Conservation (phyloP, 2,888 invertebrate genomes). For the Amphipoea lucens region DNA sequence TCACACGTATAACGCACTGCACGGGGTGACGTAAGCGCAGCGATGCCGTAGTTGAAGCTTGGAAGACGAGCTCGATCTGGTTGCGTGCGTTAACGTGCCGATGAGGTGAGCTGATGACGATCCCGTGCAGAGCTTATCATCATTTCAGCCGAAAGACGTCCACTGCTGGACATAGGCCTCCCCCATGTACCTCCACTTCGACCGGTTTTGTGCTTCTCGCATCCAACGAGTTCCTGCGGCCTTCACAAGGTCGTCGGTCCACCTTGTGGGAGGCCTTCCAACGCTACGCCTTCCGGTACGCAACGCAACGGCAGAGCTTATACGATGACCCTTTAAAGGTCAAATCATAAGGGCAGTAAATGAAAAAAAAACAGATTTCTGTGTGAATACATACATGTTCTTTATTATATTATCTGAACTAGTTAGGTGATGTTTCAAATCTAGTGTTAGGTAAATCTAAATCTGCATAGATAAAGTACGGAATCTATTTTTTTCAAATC, state of each 20-base stretch:
- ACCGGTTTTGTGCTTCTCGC: no score
- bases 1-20: background rate
- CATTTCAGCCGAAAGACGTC: no score
- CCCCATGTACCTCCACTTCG: no score
- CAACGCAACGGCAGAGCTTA: no score
- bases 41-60: background rate
- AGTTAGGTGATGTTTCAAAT: conserved; percentile 51
- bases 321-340: background rate
- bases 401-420: conserved; percentile 59
- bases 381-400: conserved; percentile 59
- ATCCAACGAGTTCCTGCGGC: no score
- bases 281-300: no score
- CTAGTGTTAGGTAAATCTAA: conserved; percentile 56
- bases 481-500: conserved; percentile 56
- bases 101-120: background rate
- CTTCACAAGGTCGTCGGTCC: no score
- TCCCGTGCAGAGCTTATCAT: background rate
- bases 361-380: conserved; percentile 31
- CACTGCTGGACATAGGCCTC: no score
- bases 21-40: background rate
- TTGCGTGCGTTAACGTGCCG: background rate
- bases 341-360: background rate
- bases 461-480: conserved; percentile 52
- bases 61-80: background rate
- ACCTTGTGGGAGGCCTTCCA: no score